phyloP scores from a whole-genome alignment of 1,140 invertebrate species.

The Stenopsyche tienmushanensis region DNA sequence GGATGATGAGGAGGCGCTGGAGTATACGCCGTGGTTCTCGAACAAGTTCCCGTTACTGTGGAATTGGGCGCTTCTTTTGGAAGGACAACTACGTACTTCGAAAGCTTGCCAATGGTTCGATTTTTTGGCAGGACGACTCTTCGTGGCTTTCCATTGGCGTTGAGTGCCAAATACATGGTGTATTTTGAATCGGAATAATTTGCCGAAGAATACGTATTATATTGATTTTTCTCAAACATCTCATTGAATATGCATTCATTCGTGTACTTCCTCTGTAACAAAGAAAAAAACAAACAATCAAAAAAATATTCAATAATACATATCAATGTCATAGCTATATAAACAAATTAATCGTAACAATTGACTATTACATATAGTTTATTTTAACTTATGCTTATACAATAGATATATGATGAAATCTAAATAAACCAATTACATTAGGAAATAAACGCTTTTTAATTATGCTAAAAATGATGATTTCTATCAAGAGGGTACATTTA shows the following conservation, averaged over 20 bases:
- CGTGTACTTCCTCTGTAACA: constrained; percentile 77
- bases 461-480: no score
- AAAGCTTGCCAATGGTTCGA: constrained; percentile 69
- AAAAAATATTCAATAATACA: no score
- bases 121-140: constrained; percentile 66
- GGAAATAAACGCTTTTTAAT: no score
- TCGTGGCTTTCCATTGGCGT: constrained; percentile 67
- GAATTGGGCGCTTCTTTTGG: constrained; percentile 62
- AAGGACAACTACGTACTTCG: constrained; percentile 68
- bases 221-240: constrained; percentile 78
- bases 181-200: constrained; percentile 70
- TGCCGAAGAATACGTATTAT: constrained; percentile 80
- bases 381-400: no score
- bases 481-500: no score
- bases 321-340: no score
- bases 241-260: constrained; percentile 86
- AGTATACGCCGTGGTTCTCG: constrained; percentile 45
- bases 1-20: constrained; percentile 46
- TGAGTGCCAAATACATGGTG: constrained; percentile 74
- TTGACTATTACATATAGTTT: no score
- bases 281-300: constrained; percentile 44
- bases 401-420: no score
- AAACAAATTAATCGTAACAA: no score
- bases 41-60: constrained; percentile 57
- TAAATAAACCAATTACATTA: no score